Evolutionary conservation across 2,888 invertebrate genomes (phyloP).

Genomic region (Phytoseiulus persimilis): DNA sequence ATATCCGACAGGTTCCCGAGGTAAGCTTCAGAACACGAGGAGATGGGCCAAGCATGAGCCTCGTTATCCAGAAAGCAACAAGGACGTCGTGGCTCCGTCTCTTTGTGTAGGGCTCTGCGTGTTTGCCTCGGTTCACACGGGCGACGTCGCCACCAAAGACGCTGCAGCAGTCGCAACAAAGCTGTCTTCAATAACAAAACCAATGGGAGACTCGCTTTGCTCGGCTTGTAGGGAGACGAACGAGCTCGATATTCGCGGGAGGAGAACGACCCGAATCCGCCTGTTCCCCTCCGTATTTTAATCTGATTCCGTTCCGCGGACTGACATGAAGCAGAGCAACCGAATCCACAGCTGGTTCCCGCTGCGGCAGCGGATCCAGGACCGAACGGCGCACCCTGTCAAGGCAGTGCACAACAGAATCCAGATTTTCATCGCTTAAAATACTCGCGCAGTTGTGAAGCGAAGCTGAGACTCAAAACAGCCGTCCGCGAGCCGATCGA

Average conservation of each 20-base stretch:
- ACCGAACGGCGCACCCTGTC: background rate
- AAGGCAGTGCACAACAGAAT: background rate
- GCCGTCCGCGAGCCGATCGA: too few species aligned
- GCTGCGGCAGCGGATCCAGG: background rate
- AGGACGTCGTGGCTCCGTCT: too few species aligned
- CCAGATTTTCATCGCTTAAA: background rate
- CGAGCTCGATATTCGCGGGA: background rate
- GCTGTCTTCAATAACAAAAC: too few species aligned
- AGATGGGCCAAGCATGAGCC: too few species aligned
- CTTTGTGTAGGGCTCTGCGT: too few species aligned
- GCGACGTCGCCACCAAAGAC: too few species aligned
- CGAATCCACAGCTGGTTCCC: background rate
- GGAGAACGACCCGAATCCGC: background rate
- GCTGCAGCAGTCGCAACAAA: too few species aligned
- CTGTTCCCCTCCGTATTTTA: background rate
- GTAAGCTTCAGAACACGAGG: too few species aligned
- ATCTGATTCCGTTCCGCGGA: background rate
- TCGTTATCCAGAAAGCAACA: too few species aligned
- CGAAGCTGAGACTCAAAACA: too few species aligned
- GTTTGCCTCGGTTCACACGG: too few species aligned
- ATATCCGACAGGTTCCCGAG: too few species aligned
- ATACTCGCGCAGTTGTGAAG: background rate
- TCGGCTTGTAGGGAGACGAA: background rate
- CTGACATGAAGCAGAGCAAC: background rate
- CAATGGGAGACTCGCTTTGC: background rate